Evolutionary conservation across 2,113 vertebrate genomes (phyloP), one percentile per base, ranked within the genome.

Genomic region (Morone chrysops): DNA sequence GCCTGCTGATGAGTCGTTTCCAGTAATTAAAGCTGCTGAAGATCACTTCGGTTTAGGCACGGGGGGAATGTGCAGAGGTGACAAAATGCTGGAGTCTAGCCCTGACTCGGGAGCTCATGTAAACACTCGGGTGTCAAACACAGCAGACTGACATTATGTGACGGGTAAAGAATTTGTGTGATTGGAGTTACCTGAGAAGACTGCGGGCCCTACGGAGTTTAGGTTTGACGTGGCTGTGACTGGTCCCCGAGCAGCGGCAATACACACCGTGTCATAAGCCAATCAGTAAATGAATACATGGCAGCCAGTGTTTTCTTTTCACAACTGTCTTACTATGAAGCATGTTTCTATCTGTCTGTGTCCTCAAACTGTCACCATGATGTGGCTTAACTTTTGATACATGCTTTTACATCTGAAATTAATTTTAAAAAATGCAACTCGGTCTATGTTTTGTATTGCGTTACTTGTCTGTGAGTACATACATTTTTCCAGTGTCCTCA

Each of bases 11-110:
- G 86, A 86, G 68, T 25, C 0, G 0, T 74, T 91, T 81, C 75
- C 45, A 78, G 81, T 87, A 84, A 87, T 87, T 57, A 70, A 75
- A 83, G 77, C 82, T 78, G 67, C 50, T 48, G 43, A 20, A 9
- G 70, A 76, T 75, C 70, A 66, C 13, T 16, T 47, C 66, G 11
- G 59, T 60, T 53, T 72, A 83, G 40, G 18, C 54, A 8, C 17
- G 14, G 20, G 73, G 84, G 74, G 86, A 89, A 84, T 89, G 75
- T 56, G 61, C 90, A 76, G 83, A 76, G 86, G 80, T 82, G 89
- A 86, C 83, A 85, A 68, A 71, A 73, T 43, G 22, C 48, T 70
- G 51, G 60, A 73, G 57, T 56, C 62, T 14, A 45, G 31, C 60
- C 53, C 12, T 61, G 72, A 43, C 61, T 62, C 8, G 1, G 1